Evolutionary conservation across 2,797 vertebrate genomes (phyloP).

Genomic region (Cossypha heuglini): DNA sequence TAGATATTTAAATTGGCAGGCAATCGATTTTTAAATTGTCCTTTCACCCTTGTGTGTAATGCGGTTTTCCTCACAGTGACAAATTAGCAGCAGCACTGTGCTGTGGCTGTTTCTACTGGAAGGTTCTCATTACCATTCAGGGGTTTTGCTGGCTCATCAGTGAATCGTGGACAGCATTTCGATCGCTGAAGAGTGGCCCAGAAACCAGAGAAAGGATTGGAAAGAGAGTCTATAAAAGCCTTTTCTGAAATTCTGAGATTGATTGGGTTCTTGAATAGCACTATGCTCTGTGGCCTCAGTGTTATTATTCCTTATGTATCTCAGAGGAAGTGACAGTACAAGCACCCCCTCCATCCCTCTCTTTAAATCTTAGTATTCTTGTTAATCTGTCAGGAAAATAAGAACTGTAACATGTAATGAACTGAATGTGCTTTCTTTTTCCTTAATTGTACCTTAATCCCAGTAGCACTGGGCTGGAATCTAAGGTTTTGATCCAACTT

Average conservation of each 20-base stretch:
- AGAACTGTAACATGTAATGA: background rate
- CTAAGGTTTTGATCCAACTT: background rate
- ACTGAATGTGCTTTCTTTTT: background rate
- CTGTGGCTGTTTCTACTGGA: constrained; percentile 23
- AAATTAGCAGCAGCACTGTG: constrained; percentile 26
- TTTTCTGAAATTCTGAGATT: background rate
- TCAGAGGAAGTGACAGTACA: background rate
- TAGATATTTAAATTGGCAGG: constrained; percentile 43
- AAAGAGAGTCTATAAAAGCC: background rate
- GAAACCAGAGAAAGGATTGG: constrained; percentile 11
- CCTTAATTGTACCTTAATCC: background rate
- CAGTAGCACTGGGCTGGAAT: background rate
- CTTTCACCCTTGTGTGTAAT: constrained; percentile 31
- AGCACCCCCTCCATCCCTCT: background rate
- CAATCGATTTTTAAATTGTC: constrained; percentile 47
- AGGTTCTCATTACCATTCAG: constrained; percentile 52
- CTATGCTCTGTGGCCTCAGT: background rate
- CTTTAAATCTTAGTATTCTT: background rate
- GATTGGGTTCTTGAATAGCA: background rate
- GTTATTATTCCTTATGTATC: background rate
- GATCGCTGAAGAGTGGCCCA: background rate
- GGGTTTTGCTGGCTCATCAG: constrained; percentile 45
- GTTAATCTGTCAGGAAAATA: background rate
- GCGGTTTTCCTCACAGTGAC: background rate
- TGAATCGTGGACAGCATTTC: constrained; percentile 5